Evolutionary conservation across 2,797 vertebrate genomes (phyloP).

Genomic region (Choloepus didactylus): DNA sequence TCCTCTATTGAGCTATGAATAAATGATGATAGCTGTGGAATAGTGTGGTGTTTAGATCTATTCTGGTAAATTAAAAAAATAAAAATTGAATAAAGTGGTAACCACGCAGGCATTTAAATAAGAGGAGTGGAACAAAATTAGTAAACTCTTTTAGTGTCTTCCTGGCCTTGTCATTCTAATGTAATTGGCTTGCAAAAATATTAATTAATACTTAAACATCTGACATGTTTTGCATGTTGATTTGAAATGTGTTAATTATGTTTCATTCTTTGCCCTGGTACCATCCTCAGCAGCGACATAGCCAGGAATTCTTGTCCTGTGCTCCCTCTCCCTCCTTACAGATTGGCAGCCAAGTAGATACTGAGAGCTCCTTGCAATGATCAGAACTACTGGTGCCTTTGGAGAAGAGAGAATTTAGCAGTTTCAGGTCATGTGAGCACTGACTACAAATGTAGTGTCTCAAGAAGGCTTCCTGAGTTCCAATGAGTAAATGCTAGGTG

Average conservation of each 20-base stretch:
- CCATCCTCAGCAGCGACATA: neutral
- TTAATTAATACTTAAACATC: conserved; percentile 81
- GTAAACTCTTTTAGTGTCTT: conserved; percentile 69
- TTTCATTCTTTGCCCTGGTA: neutral
- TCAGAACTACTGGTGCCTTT: neutral
- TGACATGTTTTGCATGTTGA: conserved; percentile 69
- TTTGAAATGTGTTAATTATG: conserved; percentile 76
- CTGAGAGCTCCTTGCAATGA: neutral
- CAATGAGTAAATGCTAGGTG: neutral
- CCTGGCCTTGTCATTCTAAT: conserved; percentile 76
- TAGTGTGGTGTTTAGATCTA: conserved; percentile 75
- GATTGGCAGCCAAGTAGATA: no score
- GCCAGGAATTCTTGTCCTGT: neutral
- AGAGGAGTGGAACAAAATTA: conserved; percentile 66
- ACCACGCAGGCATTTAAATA: conserved; percentile 68
- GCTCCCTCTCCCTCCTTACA: neutral
- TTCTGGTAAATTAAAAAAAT: conserved; percentile 83
- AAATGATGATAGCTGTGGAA: conserved; percentile 82
- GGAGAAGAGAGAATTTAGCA: neutral
- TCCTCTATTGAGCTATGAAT: conserved; percentile 80
- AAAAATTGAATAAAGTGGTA: conserved; percentile 77
- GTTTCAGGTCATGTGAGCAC: neutral
- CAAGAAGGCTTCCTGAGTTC: neutral
- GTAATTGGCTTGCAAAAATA: conserved; percentile 81
- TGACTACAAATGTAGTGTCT: neutral